Percentiles rank a stretch among this genome's conserved stretches.
Evolutionary conservation across 2,113 vertebrate species (phyloP).

Genomic region (Sinocyclocheilus anshuiensis): DNA sequence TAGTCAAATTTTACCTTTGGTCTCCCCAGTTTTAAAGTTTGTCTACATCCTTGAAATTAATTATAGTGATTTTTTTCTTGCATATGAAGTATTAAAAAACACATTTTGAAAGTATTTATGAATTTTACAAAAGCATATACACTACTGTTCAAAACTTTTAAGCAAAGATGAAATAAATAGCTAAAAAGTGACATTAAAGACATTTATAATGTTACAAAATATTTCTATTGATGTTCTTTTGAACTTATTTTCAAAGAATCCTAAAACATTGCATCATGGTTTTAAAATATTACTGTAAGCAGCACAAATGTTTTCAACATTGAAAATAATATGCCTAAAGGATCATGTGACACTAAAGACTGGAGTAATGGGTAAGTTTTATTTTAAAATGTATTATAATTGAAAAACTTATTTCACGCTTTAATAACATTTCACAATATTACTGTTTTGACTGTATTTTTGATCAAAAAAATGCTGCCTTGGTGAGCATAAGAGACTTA

Average conservation of each 20-base stretch:
- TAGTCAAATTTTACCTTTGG: background rate
- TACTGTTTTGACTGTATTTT: background rate
- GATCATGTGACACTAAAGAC: background rate
- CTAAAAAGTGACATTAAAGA: background rate
- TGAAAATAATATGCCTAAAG: background rate
- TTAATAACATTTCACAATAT: too few species aligned
- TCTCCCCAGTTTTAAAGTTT: background rate
- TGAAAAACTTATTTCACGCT: too few species aligned
- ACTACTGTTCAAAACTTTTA: background rate
- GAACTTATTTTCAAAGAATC: background rate
- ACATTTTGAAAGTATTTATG: background rate
- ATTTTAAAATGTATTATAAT: too few species aligned
- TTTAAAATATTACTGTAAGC: background rate
- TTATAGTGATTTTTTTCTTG: background rate
- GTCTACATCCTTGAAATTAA: background rate
- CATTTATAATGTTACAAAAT: background rate
- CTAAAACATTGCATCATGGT: background rate
- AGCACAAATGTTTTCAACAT: background rate
- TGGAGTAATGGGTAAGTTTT: too few species aligned
- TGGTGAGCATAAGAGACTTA: background rate
- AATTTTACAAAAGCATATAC: background rate
- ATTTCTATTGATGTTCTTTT: background rate
- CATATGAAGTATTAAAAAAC: background rate
- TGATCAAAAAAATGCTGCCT: background rate
- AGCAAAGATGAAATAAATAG: background rate